Evolutionary conservation across 1,140 invertebrate species (phyloP).

Genomic region (Steinernema feltiae): DNA sequence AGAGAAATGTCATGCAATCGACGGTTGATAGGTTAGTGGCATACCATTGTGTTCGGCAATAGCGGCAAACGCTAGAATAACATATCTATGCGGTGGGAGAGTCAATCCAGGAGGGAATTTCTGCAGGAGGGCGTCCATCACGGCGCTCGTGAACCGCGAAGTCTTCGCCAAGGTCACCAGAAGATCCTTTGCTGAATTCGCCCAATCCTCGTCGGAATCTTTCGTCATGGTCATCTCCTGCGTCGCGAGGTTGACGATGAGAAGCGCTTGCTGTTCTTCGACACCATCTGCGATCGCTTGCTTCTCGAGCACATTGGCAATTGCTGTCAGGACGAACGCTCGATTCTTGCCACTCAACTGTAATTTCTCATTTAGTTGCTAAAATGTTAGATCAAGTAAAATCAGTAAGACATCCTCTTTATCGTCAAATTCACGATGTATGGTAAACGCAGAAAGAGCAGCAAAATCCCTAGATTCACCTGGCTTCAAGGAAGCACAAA

Average conservation of each 20-base stretch:
- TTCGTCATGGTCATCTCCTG: slow-evolving; percentile 57
- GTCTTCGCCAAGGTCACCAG: slow-evolving; percentile 49
- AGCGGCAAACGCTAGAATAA: slow-evolving; percentile 48
- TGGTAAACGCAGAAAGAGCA: too few species aligned
- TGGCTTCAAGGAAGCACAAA: too few species aligned
- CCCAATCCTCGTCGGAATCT: slow-evolving; percentile 48
- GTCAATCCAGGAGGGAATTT: slow-evolving; percentile 52
- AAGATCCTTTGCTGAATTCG: slow-evolving; percentile 51
- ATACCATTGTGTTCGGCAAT: slow-evolving; percentile 52
- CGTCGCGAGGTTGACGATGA: slow-evolving; percentile 56
- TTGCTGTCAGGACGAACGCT: slow-evolving; percentile 39
- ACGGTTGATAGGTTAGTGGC: slow-evolving; percentile 18
- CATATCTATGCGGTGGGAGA: slow-evolving; percentile 45
- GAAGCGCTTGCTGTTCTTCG: slow-evolving; percentile 51
- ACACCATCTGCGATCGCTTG: slow-evolving; percentile 34
- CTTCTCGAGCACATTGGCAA: slow-evolving; percentile 36
- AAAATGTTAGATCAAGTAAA: too few species aligned
- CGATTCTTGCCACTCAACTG: slow-evolving; percentile 39
- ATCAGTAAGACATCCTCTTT: too few species aligned
- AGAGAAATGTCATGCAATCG: background rate
- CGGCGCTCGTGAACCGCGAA: slow-evolving; percentile 45
- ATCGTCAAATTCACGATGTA: too few species aligned
- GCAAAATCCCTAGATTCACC: too few species aligned
- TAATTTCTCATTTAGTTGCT: too few species aligned
- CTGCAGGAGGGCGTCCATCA: slow-evolving; percentile 50